phyloP scores from a whole-genome alignment of 2,888 invertebrate species.

The Xylocampa areola region DNA sequence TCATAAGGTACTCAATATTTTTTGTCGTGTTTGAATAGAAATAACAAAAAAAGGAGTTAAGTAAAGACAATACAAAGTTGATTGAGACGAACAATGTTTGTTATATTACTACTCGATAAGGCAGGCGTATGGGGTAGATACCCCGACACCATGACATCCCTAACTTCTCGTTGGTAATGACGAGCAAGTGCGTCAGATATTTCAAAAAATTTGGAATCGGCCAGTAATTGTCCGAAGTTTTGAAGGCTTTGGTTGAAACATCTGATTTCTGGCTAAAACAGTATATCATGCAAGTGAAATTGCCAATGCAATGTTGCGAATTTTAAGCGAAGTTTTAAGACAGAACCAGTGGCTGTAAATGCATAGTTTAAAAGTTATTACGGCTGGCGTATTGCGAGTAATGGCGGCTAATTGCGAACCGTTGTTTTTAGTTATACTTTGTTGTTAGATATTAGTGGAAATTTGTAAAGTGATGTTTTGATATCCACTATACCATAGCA shows the following conservation, averaged over 20 bases:
- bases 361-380: not conserved
- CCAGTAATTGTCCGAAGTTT: not conserved
- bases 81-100: not conserved
- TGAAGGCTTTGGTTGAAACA: not conserved
- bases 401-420: not conserved
- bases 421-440: not conserved
- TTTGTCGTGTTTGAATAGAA: too few relatives aligned
- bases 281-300: too few relatives aligned
- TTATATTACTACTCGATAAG: not conserved
- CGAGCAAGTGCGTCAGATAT: not conserved
- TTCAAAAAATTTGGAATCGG: not conserved
- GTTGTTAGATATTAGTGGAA: not conserved
- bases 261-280: not conserved
- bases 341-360: conserved; percentile 1
- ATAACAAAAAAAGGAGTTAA: too few relatives aligned
- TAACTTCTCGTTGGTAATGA: not conserved
- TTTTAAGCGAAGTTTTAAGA: conserved; percentile 3
- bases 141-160: not conserved
- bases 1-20: too few relatives aligned
- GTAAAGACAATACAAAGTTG: not conserved
- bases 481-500: too few relatives aligned
- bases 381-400: not conserved
- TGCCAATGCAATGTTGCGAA: conserved; percentile 1
- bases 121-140: not conserved
- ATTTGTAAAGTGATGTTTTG: too few relatives aligned